phyloP scores from a whole-genome alignment of 1,140 invertebrate genomes.

The Meteorus sp. region DNA sequence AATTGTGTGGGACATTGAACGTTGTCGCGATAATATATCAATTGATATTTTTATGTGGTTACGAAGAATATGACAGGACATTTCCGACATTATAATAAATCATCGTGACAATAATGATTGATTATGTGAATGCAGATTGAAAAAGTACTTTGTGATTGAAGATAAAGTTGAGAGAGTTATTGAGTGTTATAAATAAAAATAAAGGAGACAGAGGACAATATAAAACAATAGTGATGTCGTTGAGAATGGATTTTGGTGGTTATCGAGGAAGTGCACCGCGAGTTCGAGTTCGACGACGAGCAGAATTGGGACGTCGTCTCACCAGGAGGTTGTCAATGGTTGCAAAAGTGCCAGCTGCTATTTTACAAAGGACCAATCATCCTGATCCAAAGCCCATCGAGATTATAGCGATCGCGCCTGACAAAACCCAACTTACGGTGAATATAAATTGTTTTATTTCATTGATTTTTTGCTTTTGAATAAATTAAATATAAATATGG shows the following conservation, averaged over 20 bases:
- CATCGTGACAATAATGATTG: too few species aligned
- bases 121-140: background rate
- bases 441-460: slow-evolving; percentile 35
- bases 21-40: too few species aligned
- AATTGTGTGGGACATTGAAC: background rate
- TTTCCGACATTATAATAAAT: too few species aligned
- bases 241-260: slow-evolving; percentile 49
- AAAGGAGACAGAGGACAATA: background rate
- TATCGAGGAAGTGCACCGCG: slow-evolving; percentile 47
- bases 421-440: slow-evolving; percentile 59
- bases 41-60: too few species aligned
- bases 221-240: slow-evolving; percentile 22
- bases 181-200: background rate
- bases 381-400: slow-evolving; percentile 49
- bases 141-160: too few species aligned
- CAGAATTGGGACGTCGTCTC: slow-evolving; percentile 55
- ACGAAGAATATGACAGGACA: too few species aligned
- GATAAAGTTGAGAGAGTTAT: background rate
- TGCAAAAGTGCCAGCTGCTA: slow-evolving; percentile 57
- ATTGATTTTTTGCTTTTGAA: background rate
- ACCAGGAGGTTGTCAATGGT: slow-evolving; percentile 60
- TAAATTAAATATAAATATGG: too few species aligned
- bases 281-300: slow-evolving; percentile 43
- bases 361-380: slow-evolving; percentile 47
- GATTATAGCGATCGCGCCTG: slow-evolving; percentile 59